These are phyloP conservation scores for Holotrichia oblita DNA, from an alignment of 1,140 invertebrate species.

Conservation along the genomic window DNA sequence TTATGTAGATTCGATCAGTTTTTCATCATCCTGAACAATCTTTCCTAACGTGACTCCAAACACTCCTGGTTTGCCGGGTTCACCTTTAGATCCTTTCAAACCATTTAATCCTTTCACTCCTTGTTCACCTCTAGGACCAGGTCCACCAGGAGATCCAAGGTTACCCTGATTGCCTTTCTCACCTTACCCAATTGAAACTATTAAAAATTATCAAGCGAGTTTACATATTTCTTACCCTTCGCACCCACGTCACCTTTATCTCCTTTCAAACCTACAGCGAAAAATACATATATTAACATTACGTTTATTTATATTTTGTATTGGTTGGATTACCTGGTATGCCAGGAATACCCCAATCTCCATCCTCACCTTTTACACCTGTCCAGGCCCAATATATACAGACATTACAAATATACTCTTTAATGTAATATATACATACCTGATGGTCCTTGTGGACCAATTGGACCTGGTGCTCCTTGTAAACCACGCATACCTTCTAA, in stretches of 20 bases:
- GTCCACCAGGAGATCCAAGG: no score
- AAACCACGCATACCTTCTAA: background rate
- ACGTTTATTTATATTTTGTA: no score
- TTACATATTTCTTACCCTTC: background rate
- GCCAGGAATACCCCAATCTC: background rate
- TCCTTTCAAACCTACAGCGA: background rate
- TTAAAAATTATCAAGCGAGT: no score
- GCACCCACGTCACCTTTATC: background rate
- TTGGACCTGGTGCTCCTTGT: background rate
- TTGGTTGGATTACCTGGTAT: background rate
- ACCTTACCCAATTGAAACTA: no score
- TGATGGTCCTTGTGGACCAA: background rate
- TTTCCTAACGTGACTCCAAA: no score
- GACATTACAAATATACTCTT: background rate
- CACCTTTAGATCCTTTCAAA: background rate
- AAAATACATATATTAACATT: background rate
- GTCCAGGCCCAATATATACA: background rate
- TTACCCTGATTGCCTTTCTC: no score
- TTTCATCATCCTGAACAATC: no score
- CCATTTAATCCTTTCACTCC: background rate
- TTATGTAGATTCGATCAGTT: no score
- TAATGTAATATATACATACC: background rate
- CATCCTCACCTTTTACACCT: constrained; percentile 18
- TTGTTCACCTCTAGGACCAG: background rate
- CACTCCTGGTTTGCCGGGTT: background rate